Conservation (phyloP, 1,140 invertebrate genomes). For the Drosophila lacteicornis region DNA sequence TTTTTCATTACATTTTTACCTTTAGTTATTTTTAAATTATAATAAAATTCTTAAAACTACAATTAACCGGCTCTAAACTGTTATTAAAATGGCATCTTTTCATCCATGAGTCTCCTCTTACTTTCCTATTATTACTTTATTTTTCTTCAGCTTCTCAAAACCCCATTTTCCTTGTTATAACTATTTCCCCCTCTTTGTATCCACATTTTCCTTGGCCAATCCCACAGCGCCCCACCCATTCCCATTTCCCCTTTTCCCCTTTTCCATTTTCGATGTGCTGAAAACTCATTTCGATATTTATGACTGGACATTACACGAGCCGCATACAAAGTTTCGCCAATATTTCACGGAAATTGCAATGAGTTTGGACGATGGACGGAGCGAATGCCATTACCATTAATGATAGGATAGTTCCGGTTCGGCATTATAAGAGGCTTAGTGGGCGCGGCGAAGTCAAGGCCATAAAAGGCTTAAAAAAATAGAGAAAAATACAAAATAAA, state of each 20-base stretch:
- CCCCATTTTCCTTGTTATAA: neutral
- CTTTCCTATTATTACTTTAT: conserved; percentile 1
- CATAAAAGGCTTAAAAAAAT: conserved; percentile 63
- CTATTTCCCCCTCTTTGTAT: neutral
- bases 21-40: no score
- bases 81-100: neutral
- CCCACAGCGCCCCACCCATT: conserved; percentile 13
- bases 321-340: conserved; percentile 54
- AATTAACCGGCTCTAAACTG: no score
- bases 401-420: conserved; percentile 56
- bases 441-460: conserved; percentile 32
- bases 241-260: conserved; percentile 9
- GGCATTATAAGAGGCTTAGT: conserved; percentile 62
- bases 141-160: neutral
- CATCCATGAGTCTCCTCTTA: neutral
- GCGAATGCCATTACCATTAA: conserved; percentile 43
- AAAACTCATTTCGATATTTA: conserved; percentile 52
- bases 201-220: neutral
- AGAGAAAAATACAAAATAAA: no score
- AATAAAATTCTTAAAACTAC: no score
- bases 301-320: conserved; percentile 44
- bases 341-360: conserved; percentile 55
- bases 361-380: conserved; percentile 5
- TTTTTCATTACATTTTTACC: no score
- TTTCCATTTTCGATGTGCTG: conserved; percentile 14